A percentile compares a stretch with the other conserved stretches of the same genome.
Evolutionary conservation across 2,888 invertebrate genomes (phyloP).

Genomic region (Taenaris catops): DNA sequence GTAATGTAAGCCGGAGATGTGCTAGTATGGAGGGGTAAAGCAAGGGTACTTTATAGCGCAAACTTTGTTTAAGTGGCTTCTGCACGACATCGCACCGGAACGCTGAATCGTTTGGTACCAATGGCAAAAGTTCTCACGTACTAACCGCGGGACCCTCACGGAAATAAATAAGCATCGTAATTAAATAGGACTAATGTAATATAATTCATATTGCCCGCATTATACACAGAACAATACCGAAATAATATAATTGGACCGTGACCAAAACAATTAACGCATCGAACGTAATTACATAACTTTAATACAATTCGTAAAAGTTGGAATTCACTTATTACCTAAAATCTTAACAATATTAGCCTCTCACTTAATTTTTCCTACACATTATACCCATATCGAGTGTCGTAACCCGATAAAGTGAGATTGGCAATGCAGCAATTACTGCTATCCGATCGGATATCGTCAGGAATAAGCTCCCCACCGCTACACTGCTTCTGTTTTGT

Average conservation of each 20-base stretch:
- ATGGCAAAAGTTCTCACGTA: too few species aligned
- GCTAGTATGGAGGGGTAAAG: too few species aligned
- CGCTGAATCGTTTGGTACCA: too few species aligned
- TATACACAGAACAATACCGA: constrained; percentile 2
- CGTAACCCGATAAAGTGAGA: constrained; percentile 67
- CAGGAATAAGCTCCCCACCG: constrained; percentile 67
- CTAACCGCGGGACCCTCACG: too few species aligned
- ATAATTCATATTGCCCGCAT: too few species aligned
- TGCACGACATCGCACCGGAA: too few species aligned
- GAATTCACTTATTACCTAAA: constrained; percentile 10
- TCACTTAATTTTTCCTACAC: constrained; percentile 46
- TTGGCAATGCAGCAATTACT: constrained; percentile 71
- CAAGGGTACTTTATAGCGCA: too few species aligned
- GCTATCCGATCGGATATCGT: constrained; percentile 72
- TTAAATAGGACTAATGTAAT: too few species aligned
- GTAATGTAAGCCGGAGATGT: too few species aligned
- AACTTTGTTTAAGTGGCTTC: too few species aligned
- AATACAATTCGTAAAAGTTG: constrained; percentile 3
- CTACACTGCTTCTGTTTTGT: constrained; percentile 57
- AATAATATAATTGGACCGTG: constrained; percentile 3
- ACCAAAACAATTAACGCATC: constrained; percentile 4
- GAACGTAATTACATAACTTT: constrained; percentile 7
- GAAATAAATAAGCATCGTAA: too few species aligned
- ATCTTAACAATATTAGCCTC: constrained; percentile 28
- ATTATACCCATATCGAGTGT: constrained; percentile 55